phyloP scores from a whole-genome alignment of 2,797 vertebrate genomes.

The Enteromius radiatus region DNA sequence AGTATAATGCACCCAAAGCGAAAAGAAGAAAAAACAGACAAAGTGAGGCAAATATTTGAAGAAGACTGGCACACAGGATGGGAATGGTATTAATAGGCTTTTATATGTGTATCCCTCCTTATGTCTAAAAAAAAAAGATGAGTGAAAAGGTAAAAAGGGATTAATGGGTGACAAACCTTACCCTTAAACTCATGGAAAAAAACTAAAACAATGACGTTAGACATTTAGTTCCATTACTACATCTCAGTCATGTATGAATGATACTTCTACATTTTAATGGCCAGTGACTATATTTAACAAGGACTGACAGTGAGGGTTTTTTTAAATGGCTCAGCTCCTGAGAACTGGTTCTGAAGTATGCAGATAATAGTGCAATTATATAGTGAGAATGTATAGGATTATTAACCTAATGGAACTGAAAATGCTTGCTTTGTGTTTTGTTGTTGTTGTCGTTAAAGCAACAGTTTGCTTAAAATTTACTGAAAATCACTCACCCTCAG shows the following conservation, averaged over 20 bases:
- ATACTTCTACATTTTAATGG: neutral
- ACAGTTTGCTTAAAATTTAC: neutral
- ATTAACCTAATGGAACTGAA: neutral
- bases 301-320: neutral
- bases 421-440: neutral
- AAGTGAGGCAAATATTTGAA: constrained; percentile 35
- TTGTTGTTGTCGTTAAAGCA: neutral
- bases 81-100: neutral
- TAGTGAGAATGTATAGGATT: neutral
- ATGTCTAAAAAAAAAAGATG: neutral
- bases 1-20: neutral
- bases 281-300: neutral
- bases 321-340: neutral
- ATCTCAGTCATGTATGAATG: neutral
- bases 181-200: neutral
- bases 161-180: constrained; percentile 2
- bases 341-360: neutral
- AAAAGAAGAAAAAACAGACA: neutral
- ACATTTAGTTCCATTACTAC: neutral
- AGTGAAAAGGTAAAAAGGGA: neutral
- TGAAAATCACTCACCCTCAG: neutral
- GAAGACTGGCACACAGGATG: constrained; percentile 21
- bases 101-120: neutral
- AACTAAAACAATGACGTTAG: neutral
- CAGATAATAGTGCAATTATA: neutral